Base-by-base conservation (phyloP, 2,888 invertebrate genomes). In the Archaeoteleia sp. region DNA sequence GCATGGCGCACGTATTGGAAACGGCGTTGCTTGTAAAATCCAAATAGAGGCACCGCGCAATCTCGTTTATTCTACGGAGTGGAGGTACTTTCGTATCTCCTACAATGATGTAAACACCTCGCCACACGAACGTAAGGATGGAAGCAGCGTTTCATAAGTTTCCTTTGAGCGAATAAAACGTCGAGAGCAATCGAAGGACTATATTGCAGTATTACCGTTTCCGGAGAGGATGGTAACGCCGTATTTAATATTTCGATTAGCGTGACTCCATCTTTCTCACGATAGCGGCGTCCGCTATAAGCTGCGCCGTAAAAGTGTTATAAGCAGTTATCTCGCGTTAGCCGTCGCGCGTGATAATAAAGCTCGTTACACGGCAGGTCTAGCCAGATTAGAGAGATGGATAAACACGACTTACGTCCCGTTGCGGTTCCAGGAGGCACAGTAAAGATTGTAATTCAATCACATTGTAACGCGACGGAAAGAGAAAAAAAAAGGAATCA, bases 351-450 rank as follows among this genome's bases (percentile, higher is more conserved):
- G 65, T 63, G 60, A 70, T 67, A 63, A 70, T 70, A 63, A 67
- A 67, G 63, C 70, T 67, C 70, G 70, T 70, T 70, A 70, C 58
- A 57, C 42, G 49, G 48, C 62, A 51, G 57, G 54, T 58, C 66
- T 49, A 58, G 53, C 42, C 55, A 70, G 66, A 70, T 70, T 63
- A 67, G 58, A 54, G 54, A 45, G 23, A 42, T 58, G 67, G 63
- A 70, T 62, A 62, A 67, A 63, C 58, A 51, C 40, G 55, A 49
- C 60, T 61, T 58, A 58, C 54, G 54, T 54, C 62, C 49, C 40
- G 49, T 54, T 43, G 48, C 57, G 53, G 62, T 54, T 57, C 66
- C 58, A 66, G 67, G 63, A 70, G 58, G 51, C 39, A 49, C 14
- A 40, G 63, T 67, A 67, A 67, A 70, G 62, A 67, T 43, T 29